Percentiles rank a stretch among this genome's conserved stretches.
Conservation (phyloP, 1,140 invertebrate genomes). For the Telenomus remus region DNA sequence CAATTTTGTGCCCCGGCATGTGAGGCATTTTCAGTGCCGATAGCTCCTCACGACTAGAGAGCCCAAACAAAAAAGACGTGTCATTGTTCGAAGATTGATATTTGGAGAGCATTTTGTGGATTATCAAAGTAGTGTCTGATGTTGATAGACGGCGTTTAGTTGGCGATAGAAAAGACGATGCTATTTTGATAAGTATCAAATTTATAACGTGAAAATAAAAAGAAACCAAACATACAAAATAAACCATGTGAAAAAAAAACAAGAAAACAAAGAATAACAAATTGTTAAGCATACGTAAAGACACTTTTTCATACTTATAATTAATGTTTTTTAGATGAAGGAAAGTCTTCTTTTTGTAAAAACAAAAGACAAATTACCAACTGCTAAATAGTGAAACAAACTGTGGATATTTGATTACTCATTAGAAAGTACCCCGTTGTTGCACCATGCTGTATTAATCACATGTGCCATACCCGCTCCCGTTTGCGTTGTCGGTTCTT, state of each 20-base stretch:
- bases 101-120: conserved; percentile 52
- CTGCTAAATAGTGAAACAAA: conserved; percentile 32
- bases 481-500: conserved; percentile 25
- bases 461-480: conserved; percentile 49
- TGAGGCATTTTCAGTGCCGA: too few relatives aligned
- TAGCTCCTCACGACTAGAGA: conserved; percentile 2
- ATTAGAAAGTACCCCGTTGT: conserved; percentile 19
- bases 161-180: conserved; percentile 54
- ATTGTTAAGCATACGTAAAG: conserved; percentile 52
- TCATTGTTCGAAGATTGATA: conserved; percentile 46
- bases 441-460: conserved; percentile 42
- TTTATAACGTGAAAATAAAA: conserved; percentile 39
- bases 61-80: conserved; percentile 8
- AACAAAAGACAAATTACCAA: too few relatives aligned
- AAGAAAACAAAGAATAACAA: too few relatives aligned
- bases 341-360: conserved; percentile 51
- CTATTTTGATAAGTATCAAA: conserved; percentile 56
- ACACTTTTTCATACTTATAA: conserved; percentile 49
- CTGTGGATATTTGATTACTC: conserved; percentile 29
- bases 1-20: too few relatives aligned
- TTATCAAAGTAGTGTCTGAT: conserved; percentile 57
- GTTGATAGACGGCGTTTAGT: conserved; percentile 34
- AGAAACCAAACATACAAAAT: conserved; percentile 9
- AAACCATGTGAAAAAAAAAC: conserved; percentile 9
- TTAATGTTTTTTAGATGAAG: conserved; percentile 32